These are phyloP conservation scores for Helicoverpa armigera DNA, from an alignment of 1,140 invertebrate genomes.

Conservation along the genomic window DNA sequence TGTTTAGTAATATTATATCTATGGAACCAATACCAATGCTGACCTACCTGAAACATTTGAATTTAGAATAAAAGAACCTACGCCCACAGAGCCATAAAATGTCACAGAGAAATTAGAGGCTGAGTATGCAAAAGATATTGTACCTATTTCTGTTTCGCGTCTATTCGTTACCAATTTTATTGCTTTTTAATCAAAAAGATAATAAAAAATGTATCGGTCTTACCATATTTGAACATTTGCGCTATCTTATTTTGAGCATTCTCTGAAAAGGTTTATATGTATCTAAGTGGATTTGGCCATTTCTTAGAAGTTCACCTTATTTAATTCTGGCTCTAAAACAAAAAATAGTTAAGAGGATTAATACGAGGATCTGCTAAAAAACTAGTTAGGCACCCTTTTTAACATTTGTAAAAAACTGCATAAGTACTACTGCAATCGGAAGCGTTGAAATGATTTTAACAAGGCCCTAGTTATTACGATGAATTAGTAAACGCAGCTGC, in stretches of 20 bases:
- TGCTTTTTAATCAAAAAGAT: constrained; percentile 12
- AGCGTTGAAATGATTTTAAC: background rate
- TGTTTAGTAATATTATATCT: too few species aligned
- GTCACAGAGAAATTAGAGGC: background rate
- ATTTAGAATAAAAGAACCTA: constrained; percentile 25
- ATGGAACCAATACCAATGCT: background rate
- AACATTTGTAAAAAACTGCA: too few species aligned
- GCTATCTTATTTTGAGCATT: constrained; percentile 2
- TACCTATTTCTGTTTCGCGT: constrained; percentile 11
- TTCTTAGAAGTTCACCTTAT: constrained; percentile 1
- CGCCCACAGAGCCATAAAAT: constrained; percentile 36
- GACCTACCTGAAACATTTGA: constrained; percentile 32
- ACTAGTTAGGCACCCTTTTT: background rate
- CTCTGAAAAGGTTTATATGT: background rate
- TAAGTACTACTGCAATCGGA: background rate
- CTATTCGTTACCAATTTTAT: constrained; percentile 26
- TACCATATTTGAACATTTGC: constrained; percentile 5
- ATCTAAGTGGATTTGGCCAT: background rate
- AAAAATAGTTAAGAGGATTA: background rate
- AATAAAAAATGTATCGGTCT: background rate
- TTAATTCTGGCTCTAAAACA: background rate
- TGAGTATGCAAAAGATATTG: constrained; percentile 35
- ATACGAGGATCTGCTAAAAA: background rate
- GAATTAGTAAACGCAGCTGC: background rate
- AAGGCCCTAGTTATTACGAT: background rate